Conservation (phyloP, 1,140 invertebrate genomes). For the Mycetomoellerius zeteki region DNA sequence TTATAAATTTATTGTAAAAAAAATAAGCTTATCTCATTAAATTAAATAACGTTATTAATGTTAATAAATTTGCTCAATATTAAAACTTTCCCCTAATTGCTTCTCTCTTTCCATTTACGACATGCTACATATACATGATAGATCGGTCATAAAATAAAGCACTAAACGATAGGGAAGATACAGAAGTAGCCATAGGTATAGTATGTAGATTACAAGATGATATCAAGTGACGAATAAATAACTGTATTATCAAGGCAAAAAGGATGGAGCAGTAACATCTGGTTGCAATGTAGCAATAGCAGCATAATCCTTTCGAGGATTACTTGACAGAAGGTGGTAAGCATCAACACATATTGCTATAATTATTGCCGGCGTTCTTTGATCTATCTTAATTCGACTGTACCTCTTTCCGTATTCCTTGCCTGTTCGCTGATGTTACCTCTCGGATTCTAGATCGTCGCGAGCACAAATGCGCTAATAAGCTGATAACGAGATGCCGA, state of each 20-base stretch:
- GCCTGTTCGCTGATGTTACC: conserved; percentile 59
- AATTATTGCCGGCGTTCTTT: conserved; percentile 86
- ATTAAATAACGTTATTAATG: conserved; percentile 8
- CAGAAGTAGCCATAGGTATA: conserved; percentile 48
- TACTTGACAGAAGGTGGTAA: conserved; percentile 75
- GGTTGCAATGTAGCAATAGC: conserved; percentile 51
- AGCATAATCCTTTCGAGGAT: conserved; percentile 73
- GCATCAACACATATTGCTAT: conserved; percentile 85
- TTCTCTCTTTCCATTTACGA: neutral
- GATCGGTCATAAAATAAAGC: conserved; percentile 19
- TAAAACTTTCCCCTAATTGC: neutral
- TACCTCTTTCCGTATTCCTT: conserved; percentile 34
- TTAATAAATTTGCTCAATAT: conserved; percentile 1
- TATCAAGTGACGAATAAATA: conserved; percentile 82
- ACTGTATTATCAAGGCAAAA: conserved; percentile 81
- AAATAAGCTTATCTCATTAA: neutral
- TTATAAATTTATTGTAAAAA: neutral
- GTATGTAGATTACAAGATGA: conserved; percentile 79
- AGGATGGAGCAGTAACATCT: conserved; percentile 79
- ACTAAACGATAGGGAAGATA: conserved; percentile 17
- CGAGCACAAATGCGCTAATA: conserved; percentile 61
- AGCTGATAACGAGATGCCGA: conserved; percentile 81
- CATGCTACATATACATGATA: neutral
- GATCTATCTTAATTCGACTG: conserved; percentile 78
- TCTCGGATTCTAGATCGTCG: conserved; percentile 65